A percentile compares a stretch with the other conserved stretches of the same genome.
Evolutionary conservation across 2,113 vertebrate species (phyloP).

Genomic region (Engraulis encrasicolus): DNA sequence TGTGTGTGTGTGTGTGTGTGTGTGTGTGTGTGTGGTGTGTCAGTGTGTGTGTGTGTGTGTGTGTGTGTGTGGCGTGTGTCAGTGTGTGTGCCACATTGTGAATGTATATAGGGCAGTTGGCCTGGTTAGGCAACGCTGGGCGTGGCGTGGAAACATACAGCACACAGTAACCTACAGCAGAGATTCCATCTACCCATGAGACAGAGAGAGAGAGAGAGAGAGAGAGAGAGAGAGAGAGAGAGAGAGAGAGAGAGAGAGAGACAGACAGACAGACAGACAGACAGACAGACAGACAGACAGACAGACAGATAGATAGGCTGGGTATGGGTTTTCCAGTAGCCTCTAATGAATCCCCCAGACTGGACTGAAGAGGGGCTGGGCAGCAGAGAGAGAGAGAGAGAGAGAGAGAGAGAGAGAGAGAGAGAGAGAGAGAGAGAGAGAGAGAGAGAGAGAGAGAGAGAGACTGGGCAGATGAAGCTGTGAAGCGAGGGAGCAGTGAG

Average conservation of each 20-base stretch:
- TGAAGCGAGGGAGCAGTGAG: too few relatives aligned
- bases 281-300: conserved; percentile 19
- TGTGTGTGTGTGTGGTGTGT: not conserved
- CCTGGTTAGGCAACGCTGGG: not conserved
- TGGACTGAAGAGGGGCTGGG: not conserved
- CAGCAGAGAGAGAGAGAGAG: not conserved
- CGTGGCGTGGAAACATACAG: not conserved
- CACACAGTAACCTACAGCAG: too few relatives aligned
- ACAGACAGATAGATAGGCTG: conserved; percentile 41
- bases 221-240: not conserved
- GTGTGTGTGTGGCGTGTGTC: too few relatives aligned
- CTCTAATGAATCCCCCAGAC: conserved; percentile 49
- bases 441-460: not conserved
- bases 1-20: conserved; percentile 1
- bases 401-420: too few relatives aligned
- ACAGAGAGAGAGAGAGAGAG: conserved; percentile 1
- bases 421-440: too few relatives aligned
- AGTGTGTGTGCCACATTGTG: not conserved
- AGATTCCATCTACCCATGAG: too few relatives aligned
- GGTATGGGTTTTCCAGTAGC: conserved; percentile 53
- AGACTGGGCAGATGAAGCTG: too few relatives aligned
- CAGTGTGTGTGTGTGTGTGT: not conserved
- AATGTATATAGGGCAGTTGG: not conserved
- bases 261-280: conserved; percentile 39
- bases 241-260: conserved; percentile 11